Base-by-base conservation (phyloP, 2,888 invertebrate genomes). In the Oscheius sp. region DNA sequence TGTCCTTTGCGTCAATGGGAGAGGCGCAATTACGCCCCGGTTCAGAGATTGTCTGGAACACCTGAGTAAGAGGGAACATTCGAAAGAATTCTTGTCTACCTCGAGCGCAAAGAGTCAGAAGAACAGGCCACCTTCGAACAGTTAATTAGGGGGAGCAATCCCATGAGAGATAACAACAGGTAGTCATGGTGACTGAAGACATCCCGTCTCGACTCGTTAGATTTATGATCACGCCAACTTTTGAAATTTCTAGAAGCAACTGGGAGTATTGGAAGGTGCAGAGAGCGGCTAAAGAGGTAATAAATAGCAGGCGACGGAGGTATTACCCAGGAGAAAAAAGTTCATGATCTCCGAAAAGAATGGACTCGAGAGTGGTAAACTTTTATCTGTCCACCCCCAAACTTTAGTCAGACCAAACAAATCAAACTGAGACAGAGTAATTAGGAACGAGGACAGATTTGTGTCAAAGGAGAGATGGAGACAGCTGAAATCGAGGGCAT, bases 401-500 rank as follows among this genome's bases (percentile, higher is more conserved):
- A 21, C 21, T 21, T 21, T 21, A 0, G 21, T 21, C 21, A 21
- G 21, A 21, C 21, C 21, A 21, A 21, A 21, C 21, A 21, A 21
- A 21, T 21, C 21, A 21, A 21, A 21, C 21, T 21, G 21, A 21
- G 21, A 21, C 21, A 21, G 21, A 21, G 21, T 21, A 11, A 11
- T n/a, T 13, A 11, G 53, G 21, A 21, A 53, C n/a, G 21, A 11
- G 11, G 53, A 53, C n/a, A 53, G 53, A 53, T 13, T 42, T 7
- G 42, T 42, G 42, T 42, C 42, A 42, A 42, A 7, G 7, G 42
- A 53, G 53, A 53, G 53, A 53, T 21, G 21, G 53, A 53, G 53
- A 32, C 53, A 66, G 66, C 51, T 51, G 53, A 35, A 66, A 66
- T 13, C 29, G 58, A 58, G 66, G 32, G 66, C 51, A 66, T 53